phyloP scores from a whole-genome alignment of 2,113 vertebrate species.

The Hemiprocne comata region DNA sequence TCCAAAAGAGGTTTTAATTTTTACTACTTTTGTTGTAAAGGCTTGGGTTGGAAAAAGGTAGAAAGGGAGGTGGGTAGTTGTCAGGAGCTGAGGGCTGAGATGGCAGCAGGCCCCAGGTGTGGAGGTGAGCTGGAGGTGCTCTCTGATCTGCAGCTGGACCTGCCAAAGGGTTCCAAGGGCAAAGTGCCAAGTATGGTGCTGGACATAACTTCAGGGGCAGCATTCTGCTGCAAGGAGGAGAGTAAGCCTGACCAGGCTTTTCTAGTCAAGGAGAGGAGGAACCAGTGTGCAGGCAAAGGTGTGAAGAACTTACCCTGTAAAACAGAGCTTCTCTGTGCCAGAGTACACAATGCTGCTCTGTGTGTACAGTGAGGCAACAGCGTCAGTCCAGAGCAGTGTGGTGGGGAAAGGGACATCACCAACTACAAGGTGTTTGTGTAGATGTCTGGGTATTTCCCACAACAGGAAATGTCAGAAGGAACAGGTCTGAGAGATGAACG shows the following conservation, averaged over 20 bases:
- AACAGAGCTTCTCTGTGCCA: background rate
- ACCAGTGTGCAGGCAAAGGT: background rate
- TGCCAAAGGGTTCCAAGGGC: background rate
- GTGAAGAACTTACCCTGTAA: background rate
- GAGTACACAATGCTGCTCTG: background rate
- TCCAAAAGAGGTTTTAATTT: background rate
- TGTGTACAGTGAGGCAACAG: background rate
- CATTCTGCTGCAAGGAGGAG: background rate
- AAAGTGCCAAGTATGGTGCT: background rate
- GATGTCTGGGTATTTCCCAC: background rate
- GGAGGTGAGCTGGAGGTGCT: background rate
- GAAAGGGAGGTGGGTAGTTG: background rate
- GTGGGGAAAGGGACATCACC: background rate
- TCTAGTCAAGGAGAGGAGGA: background rate
- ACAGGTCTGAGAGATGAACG: background rate
- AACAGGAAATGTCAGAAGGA: background rate
- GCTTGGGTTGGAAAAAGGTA: background rate
- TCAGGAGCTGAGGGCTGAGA: background rate
- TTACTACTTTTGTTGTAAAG: background rate
- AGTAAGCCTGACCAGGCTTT: background rate
- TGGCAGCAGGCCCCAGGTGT: rapidly evolving
- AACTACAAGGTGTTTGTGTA: background rate
- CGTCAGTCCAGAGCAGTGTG: background rate
- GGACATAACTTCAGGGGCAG: background rate
- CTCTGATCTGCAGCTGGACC: background rate